Base-by-base conservation (phyloP, 64 coral and sea anemone species). In the Anthopleura sola region DNA sequence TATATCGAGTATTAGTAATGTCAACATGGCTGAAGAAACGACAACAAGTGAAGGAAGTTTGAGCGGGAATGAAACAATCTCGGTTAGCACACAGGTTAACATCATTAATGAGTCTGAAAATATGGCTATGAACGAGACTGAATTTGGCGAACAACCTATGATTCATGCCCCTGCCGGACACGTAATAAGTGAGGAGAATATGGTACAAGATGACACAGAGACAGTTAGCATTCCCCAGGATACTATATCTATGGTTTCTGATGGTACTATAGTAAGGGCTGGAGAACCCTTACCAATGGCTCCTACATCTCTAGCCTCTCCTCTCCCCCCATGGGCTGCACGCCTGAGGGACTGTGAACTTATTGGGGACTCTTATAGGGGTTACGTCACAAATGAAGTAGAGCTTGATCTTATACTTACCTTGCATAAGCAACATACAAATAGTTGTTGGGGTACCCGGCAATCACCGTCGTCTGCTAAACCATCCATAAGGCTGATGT, bases 391-490 rank as follows among this genome's bases (percentile, higher is more conserved):
- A 37, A 92, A 84, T 46, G 97, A 99, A 64, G 97, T 92, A 20
- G 97, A 99, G 75, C 87, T 99, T 14, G 97, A 99, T 79, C 68
- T 90, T 69, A 90, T 99, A 37, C 47, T 99, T 16, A 99, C 89
- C 12, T 37, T 95, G 24, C 97, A 99, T 64, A 99, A 99, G 56
- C 92, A 99, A n/a, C 92, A 99, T 47, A 99, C 97, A 17, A 94
- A 89, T 37, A 99, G 92, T 36, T 94, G 92, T 56, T 99, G 97
- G 97, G 97, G 97, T 0, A 99, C 97, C 0, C 91, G 97, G 4
- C 97, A 99, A 36, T 99, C 97, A 1, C 97, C 97, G 31, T 99
- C 97, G 21, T 99, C 97, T 12, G 92, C 92, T 36, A 99, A 99
- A 85, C 97, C 97, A 31, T 99, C 97, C 0, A 94, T 99, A 55